phyloP scores from a whole-genome alignment of 2,113 vertebrate species.

The Enhydra lutris region DNA sequence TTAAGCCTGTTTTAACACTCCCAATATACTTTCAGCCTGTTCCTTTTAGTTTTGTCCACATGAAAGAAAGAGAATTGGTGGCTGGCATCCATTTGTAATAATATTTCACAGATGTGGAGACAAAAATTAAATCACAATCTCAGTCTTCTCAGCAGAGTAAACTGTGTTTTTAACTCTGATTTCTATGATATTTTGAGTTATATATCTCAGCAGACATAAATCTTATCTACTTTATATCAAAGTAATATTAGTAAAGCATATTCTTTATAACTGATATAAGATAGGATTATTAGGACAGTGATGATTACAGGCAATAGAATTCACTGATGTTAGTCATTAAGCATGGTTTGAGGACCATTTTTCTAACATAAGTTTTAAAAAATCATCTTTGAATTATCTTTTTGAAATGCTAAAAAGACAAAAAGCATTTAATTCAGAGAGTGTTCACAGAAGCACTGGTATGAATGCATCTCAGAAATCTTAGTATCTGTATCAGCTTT shows the following conservation, averaged over 20 bases:
- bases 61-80: not conserved
- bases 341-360: not conserved
- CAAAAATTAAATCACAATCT: conserved; percentile 25
- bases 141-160: conserved; percentile 1
- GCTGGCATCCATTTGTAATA: not conserved
- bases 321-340: not conserved
- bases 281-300: not conserved
- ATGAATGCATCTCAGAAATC: not conserved
- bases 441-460: not conserved
- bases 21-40: not conserved
- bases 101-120: not conserved
- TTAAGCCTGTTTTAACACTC: not conserved
- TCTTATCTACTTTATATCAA: not conserved
- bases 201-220: conserved; percentile 16
- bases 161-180: not conserved
- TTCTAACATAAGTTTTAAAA: conserved; percentile 36
- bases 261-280: not conserved
- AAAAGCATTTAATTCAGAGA: conserved; percentile 13
- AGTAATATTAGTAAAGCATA: conserved; percentile 31
- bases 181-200: conserved; percentile 12
- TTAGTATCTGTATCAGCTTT: not conserved
- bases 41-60: conserved; percentile 33
- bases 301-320: conserved; percentile 23
- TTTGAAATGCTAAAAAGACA: conserved; percentile 34
- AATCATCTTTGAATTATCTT: not conserved